phyloP scores from a whole-genome alignment of 2,113 vertebrate species.

The Labeo catla region DNA sequence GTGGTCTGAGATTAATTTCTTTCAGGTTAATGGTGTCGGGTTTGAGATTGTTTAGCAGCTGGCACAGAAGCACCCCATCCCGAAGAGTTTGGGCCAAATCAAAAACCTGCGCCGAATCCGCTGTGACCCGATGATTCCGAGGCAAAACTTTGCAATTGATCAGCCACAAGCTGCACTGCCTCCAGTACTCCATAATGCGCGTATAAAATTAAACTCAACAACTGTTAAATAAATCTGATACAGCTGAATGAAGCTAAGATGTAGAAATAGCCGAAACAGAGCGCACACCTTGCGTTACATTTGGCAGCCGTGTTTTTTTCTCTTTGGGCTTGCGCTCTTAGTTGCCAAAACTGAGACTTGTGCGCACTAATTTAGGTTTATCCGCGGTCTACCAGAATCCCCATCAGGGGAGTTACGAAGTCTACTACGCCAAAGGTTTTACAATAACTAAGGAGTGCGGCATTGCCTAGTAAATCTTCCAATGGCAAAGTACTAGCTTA shows the following conservation, averaged over 20 bases:
- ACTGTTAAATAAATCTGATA: not conserved
- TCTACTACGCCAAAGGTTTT: not conserved
- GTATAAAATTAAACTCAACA: not conserved
- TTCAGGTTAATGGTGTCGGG: constrained; percentile 89
- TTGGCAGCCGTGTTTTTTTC: not conserved
- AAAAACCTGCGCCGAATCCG: constrained; percentile 93
- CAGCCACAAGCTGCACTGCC: constrained; percentile 92
- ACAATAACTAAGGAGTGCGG: not conserved
- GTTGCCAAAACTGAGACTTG: constrained; percentile 10
- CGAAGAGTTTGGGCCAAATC: constrained; percentile 93
- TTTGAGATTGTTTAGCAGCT: constrained; percentile 92
- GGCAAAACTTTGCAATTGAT: constrained; percentile 93
- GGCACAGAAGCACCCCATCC: constrained; percentile 94
- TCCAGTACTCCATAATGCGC: constrained; percentile 89
- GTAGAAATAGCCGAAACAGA: not conserved
- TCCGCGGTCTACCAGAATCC: not conserved
- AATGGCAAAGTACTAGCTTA: not conserved
- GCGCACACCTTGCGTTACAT: not conserved
- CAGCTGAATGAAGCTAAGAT: not conserved
- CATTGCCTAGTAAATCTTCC: not conserved
- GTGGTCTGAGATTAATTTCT: constrained; percentile 94
- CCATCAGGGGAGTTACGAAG: not conserved
- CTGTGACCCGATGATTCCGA: constrained; percentile 89
- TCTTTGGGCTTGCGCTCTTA: not conserved
- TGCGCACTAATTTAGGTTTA: constrained; percentile 13